phyloP scores from a whole-genome alignment of 2,113 vertebrate species.

The Silurus glanis region DNA sequence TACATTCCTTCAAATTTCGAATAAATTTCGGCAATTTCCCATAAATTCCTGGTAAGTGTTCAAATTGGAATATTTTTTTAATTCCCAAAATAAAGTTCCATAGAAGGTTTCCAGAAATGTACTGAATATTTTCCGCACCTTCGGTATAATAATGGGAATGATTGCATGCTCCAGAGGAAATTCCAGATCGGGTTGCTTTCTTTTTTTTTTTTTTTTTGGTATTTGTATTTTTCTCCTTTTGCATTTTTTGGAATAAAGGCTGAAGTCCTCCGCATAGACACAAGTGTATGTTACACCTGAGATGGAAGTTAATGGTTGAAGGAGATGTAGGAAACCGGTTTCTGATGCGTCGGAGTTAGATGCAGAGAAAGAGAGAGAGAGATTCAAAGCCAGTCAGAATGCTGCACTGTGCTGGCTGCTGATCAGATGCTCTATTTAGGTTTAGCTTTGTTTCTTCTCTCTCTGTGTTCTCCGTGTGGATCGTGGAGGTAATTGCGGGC shows the following conservation, averaged over 20 bases:
- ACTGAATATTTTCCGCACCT: too few relatives aligned
- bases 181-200: background rate
- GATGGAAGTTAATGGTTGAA: background rate
- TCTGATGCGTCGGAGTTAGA: slow-evolving; percentile 9
- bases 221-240: too few relatives aligned
- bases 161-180: background rate
- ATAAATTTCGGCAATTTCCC: too few relatives aligned
- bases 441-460: slow-evolving; percentile 25
- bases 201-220: background rate
- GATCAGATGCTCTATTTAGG: slow-evolving; percentile 35
- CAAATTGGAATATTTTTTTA: too few relatives aligned
- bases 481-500: slow-evolving; percentile 46
- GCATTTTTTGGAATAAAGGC: background rate
- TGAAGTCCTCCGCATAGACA: background rate
- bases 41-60: too few relatives aligned
- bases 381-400: background rate
- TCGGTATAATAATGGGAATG: background rate
- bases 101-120: too few relatives aligned
- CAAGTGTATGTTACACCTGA: background rate
- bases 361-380: background rate
- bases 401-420: slow-evolving; percentile 12
- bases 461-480: slow-evolving; percentile 7
- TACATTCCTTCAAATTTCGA: too few relatives aligned
- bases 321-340: slow-evolving; percentile 6
- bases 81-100: too few relatives aligned